These are phyloP conservation scores for Limnothrissa miodon DNA, from an alignment of 2,113 vertebrate genomes.

Conservation along the genomic window DNA sequence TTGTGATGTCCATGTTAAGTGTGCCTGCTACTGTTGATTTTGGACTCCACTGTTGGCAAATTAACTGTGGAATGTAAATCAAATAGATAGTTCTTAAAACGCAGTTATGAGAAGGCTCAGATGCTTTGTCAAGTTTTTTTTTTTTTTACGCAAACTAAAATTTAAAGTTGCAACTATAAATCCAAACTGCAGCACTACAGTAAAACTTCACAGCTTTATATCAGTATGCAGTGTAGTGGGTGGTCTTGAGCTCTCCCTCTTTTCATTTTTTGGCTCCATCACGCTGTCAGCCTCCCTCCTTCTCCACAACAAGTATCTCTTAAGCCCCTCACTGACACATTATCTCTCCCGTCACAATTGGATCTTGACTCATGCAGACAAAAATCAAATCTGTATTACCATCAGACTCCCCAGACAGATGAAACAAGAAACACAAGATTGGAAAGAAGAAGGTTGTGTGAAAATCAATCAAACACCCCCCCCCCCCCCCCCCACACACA, in stretches of 20 bases:
- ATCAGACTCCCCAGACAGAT: constrained; percentile 13
- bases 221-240: neutral
- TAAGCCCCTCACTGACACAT: neutral
- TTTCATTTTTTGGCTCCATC: neutral
- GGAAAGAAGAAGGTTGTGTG: neutral
- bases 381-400: neutral
- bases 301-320: neutral
- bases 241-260: neutral
- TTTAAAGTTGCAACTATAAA: too few relatives aligned
- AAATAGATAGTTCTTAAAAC: too few relatives aligned
- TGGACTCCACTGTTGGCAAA: neutral
- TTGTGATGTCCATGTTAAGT: neutral
- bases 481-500: neutral
- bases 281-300: neutral
- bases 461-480: constrained; percentile 21
- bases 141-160: too few relatives aligned
- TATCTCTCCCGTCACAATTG: neutral
- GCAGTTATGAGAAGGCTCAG: too few relatives aligned
- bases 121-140: too few relatives aligned
- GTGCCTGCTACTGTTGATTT: neutral
- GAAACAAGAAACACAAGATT: constrained; percentile 9
- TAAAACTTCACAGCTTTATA: neutral
- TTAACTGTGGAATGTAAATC: neutral
- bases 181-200: neutral
- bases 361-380: neutral